Evolutionary conservation across 2,797 vertebrate species (phyloP).

Genomic region (Danio aesculapii): DNA sequence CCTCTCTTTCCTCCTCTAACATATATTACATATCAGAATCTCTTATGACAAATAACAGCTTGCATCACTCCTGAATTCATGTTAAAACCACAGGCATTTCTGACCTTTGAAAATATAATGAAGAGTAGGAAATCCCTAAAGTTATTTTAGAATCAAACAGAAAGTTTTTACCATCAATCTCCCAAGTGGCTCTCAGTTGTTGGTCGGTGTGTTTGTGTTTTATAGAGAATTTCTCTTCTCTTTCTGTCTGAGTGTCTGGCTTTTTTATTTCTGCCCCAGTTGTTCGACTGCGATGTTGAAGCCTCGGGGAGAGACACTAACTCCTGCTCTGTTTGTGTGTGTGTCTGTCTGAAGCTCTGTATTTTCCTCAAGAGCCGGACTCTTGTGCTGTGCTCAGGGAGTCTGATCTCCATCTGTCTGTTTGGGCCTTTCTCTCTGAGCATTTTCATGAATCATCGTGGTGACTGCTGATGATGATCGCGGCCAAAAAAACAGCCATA

Average conservation of each 20-base stretch:
- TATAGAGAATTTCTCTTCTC: conserved; percentile 31
- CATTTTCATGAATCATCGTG: conserved; percentile 37
- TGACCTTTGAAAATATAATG: not conserved
- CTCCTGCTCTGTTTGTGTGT: conserved; percentile 60
- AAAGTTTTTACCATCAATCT: conserved; percentile 8
- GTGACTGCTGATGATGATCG: conserved; percentile 31
- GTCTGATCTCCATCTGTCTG: conserved; percentile 47
- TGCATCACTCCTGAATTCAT: not conserved
- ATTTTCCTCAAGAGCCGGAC: conserved; percentile 51
- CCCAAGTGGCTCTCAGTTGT: conserved; percentile 29
- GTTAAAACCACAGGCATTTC: not conserved
- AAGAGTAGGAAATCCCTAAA: not conserved
- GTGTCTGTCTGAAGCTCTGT: conserved; percentile 50
- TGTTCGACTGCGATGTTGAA: conserved; percentile 46
- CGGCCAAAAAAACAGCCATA: not conserved
- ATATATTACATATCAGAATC: not conserved
- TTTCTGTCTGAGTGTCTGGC: conserved; percentile 28
- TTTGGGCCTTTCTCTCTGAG: conserved; percentile 33
- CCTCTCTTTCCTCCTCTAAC: not conserved
- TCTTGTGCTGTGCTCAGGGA: conserved; percentile 25
- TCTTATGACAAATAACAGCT: not conserved
- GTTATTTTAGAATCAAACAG: conserved; percentile 29
- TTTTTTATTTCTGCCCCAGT: conserved; percentile 48
- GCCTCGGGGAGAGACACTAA: conserved; percentile 54
- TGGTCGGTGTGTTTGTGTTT: conserved; percentile 15